These are phyloP conservation scores for Scopus umbretta DNA, from an alignment of 2,113 vertebrate species.

Conservation along the genomic window DNA sequence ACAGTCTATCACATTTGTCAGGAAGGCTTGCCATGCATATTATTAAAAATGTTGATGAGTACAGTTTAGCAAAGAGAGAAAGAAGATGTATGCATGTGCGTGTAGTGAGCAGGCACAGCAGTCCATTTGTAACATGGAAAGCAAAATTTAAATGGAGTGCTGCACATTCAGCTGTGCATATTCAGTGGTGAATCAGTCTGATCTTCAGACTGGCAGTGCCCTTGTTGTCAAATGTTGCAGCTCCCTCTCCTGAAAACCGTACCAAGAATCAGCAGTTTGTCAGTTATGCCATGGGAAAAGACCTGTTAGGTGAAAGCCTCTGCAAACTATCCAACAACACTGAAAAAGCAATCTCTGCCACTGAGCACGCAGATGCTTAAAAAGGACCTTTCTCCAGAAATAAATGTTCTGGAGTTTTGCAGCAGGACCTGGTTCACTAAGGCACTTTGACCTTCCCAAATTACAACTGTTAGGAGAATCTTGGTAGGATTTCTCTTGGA, in stretches of 20 bases:
- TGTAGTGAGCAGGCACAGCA: not conserved
- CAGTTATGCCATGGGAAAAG: not conserved
- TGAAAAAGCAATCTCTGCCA: not conserved
- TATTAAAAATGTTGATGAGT: not conserved
- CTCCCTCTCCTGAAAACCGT: not conserved
- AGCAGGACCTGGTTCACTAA: not conserved
- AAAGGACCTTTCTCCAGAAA: not conserved
- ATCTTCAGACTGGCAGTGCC: not conserved
- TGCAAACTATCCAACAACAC: not conserved
- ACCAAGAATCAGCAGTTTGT: not conserved
- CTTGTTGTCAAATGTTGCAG: not conserved
- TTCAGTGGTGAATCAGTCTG: not conserved
- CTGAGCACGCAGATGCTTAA: not conserved
- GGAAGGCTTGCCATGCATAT: not conserved
- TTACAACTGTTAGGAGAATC: not conserved
- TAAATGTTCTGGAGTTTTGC: fast-evolving
- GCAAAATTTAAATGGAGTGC: not conserved
- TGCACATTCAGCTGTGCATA: not conserved
- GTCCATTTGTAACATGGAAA: not conserved
- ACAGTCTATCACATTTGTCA: not conserved
- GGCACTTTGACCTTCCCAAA: not conserved
- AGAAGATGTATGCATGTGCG: not conserved
- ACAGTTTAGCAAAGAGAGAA: not conserved
- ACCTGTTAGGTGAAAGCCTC: not conserved
- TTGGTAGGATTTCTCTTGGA: not conserved